Evolutionary conservation across 2,888 invertebrate species (phyloP), one percentile per base, ranked within the genome.

Genomic region (Melanostoma mellinum): DNA sequence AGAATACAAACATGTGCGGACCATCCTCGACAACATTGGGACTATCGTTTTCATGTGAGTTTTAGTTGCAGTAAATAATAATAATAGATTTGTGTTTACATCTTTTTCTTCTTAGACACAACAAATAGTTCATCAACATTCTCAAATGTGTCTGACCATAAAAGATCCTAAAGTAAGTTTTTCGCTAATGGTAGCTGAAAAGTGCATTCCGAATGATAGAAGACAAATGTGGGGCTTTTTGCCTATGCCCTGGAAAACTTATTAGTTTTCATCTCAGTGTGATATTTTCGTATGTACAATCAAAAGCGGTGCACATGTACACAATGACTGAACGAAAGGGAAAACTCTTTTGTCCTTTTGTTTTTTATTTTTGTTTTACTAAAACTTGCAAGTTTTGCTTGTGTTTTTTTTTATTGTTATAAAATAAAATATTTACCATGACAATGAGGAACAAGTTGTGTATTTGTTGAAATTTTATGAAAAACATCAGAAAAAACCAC

Each of bases 191-290:
- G 86, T 88, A 8, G 88, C 87, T 48, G 87, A 88, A 71, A 87
- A 88, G 50, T 91, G 91, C 72, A 86, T 88, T 77, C 88, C 87
- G 48, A 88, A 88, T 81, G 89, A 89, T 75, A 87, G 88, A 40
- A 89, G 88, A 63, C 91, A 91, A 58, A 90, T 88, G 86, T 91
- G 91, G 91, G 91, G 89, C 10, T 86, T 91, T 1, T 87, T 91
- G 79, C 90, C 90, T 46, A 80, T 91, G 86, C 90, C 90, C 56
- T 91, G 91, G 91, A 89, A 88, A 35, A 10, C 38, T 20, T 46
- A 56, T 44, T 10, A 42, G 6, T 42, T 30, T 6, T 38, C 35
- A n/a, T 33, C 4, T 6, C 8, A 50, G 8, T 55, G 69, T 74
- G 61, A 71, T 61, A 48, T 48, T 6, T 6, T 46, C 46, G 10